phyloP scores from a whole-genome alignment of 1,140 invertebrate genomes.

The Callitettix versicolor region DNA sequence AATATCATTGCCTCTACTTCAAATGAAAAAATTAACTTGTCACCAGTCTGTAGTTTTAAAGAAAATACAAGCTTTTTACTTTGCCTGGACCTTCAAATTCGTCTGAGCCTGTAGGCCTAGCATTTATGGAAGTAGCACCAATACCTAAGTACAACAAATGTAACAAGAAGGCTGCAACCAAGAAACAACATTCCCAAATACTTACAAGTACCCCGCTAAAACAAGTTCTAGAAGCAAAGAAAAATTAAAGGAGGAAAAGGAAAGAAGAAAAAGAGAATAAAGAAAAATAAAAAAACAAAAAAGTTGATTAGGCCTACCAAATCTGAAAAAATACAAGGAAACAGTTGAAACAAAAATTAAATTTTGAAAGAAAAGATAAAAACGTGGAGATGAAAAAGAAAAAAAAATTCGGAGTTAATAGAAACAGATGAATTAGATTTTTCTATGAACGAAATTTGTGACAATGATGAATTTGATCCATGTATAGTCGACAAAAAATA shows the following conservation, averaged over 20 bases:
- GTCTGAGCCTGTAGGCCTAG: no score
- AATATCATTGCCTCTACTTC: not conserved
- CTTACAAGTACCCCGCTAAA: no score
- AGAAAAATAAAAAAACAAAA: not conserved
- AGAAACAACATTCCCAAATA: not conserved
- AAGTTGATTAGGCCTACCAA: not conserved
- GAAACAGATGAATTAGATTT: no score
- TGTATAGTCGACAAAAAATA: no score
- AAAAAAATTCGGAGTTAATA: no score
- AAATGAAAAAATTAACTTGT: conserved; percentile 30
- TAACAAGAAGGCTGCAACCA: not conserved
- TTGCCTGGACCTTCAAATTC: conserved; percentile 1
- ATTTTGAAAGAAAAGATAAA: no score
- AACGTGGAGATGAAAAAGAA: no score
- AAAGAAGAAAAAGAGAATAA: not conserved
- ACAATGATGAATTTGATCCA: no score
- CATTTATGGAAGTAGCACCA: no score
- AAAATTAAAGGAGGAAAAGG: not conserved
- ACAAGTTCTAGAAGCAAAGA: not conserved
- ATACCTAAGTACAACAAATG: not conserved
- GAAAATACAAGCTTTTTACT: conserved; percentile 25
- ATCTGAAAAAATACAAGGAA: not conserved
- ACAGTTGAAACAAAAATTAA: not conserved
- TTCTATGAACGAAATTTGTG: no score
- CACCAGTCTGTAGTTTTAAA: conserved; percentile 32